Evolutionary conservation across 2,797 vertebrate genomes (phyloP), one percentile per base, ranked within the genome.

Genomic region (Manis javanica): DNA sequence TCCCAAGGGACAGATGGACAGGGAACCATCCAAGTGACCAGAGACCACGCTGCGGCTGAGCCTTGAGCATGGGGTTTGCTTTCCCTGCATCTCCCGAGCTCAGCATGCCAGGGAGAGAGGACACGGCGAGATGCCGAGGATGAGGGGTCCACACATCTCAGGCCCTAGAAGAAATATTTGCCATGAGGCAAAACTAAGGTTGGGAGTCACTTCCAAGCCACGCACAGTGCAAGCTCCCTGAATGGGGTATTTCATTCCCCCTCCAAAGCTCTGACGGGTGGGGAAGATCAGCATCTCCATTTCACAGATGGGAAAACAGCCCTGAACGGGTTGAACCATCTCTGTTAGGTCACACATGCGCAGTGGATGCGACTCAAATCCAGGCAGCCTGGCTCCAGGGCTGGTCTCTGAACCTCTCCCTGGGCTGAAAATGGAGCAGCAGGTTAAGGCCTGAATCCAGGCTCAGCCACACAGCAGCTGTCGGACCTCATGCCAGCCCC

Each of bases 211-310:
- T 10, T 31, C 7, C 78, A 55, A 3, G 51, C 24, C 68, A 21
- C 0, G 31, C 24, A 16, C 72, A 0, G 5, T 15, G 34, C 63
- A 7, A 49, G 42, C 0, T 0, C 74, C 1, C 61, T 21, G 1
- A 6, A 16, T 3, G 66, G 34, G 10, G 11, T 1, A 14, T 18
- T 39, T 53, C 23, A 18, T 7, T 29, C 61, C 53, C 2, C 39
- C 23, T n/a, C 51, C 55, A 42, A 29, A 53, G 13, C 7, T 19
- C 13, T 49, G 6, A 2, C 0, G 6, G 68, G 29, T 3, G 66
- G 51, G 57, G 16, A 23, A 39, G 19, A 15, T 34, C 16, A 29
- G 34, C 1, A 1, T 49, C 49, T 66, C 61, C 66, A n/a, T 18
- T 42, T 39, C 64, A 87, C 75, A 74, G 14, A 46, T 7, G n/a